Evolutionary conservation across 2,113 vertebrate genomes (phyloP), one percentile per base, ranked within the genome.

Genomic region (Sander lucioperca): DNA sequence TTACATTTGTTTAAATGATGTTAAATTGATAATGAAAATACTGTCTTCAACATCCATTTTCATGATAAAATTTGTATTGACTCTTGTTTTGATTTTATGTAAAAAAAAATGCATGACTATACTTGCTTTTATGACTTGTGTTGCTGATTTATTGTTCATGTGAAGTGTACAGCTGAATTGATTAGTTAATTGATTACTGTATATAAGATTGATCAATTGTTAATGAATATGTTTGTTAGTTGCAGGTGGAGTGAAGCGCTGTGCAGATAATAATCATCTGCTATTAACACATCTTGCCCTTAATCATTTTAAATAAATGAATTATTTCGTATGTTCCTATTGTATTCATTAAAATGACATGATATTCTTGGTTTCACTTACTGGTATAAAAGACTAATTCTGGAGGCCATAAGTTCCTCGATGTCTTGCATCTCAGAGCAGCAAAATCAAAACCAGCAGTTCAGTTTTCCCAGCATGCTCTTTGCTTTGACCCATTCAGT

Each of bases 401-500:
- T 73, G 54, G 6, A 30, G 62, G 33, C 27, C 13, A n/a, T 50
- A 30, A 6, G n/a, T 15, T 36, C 19, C 27, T 80, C 2, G 0
- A 25, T 19, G 19, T 27, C 16, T 45, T 45, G 74, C 21, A 73
- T 72, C 27, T 21, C n/a, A 50, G 16, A 18, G 4, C 14, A 53
- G 48, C 18, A 59, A 43, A 62, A 36, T 30, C 18, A 23, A 39
- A 57, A 25, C 1, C 57, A 68, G 53, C 16, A 33, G 33, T n/a
- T 21, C 23, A 10, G 33, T 63, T 69, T 68, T 77, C 23, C 11
- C 56, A 70, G 63, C 51, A 23, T 19, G 48, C 43, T 47, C 67
- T 79, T 18, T 56, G 47, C 47, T 67, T 59, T 64, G 51, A 77
- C 54, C 62, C n/a, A 27, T 33, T 78, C 39, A 72, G 4, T 18